These are phyloP conservation scores for Hyla sarda DNA, from an alignment of 2,113 vertebrate species.

Conservation along the genomic window DNA sequence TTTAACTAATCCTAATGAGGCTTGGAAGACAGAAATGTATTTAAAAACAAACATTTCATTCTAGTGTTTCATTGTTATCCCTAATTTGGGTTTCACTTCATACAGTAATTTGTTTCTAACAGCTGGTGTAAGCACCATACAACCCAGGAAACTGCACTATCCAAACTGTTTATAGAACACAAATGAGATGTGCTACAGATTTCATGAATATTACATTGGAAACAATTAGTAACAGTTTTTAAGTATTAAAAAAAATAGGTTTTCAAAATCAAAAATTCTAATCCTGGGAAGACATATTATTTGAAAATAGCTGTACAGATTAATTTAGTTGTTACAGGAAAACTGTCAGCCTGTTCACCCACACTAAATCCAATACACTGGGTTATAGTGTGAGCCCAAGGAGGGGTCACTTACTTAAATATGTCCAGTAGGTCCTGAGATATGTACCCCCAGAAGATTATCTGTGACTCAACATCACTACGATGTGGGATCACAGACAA, in stretches of 20 bases:
- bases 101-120: conserved; percentile 49
- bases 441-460: no score
- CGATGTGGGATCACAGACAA: no score
- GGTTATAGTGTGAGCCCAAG: no score
- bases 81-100: conserved; percentile 45
- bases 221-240: neutral
- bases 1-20: conserved; percentile 59
- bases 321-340: neutral
- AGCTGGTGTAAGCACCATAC: conserved; percentile 46
- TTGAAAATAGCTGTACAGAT: neutral
- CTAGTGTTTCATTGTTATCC: conserved; percentile 53
- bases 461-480: no score
- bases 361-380: no score
- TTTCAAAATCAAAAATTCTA: neutral
- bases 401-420: no score
- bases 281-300: neutral
- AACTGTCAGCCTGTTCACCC: no score
- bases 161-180: neutral
- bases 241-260: neutral
- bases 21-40: conserved; percentile 55
- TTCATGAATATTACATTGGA: neutral
- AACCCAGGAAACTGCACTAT: conserved; percentile 18
- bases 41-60: conserved; percentile 60
- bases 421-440: no score
- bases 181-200: neutral